Evolutionary conservation across 2,888 invertebrate species (phyloP).

Genomic region (Scelioninae gen. 2): DNA sequence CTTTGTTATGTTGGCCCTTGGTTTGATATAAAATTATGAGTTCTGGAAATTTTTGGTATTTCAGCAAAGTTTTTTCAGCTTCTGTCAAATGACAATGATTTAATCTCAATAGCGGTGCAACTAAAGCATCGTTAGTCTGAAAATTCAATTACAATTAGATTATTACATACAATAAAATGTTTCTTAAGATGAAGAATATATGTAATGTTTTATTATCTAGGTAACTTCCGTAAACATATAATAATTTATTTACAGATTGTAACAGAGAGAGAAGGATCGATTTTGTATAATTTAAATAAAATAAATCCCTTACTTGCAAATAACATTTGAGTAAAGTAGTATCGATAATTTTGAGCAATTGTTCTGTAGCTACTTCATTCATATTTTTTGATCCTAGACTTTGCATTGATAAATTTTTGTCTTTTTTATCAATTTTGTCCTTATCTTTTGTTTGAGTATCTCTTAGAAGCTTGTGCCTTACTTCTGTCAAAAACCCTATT

Average conservation of each 20-base stretch:
- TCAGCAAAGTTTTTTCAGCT: slow-evolving; percentile 91
- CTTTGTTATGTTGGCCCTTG: slow-evolving; percentile 93
- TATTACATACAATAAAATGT: too few species aligned
- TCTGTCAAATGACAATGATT: slow-evolving; percentile 96
- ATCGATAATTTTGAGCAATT: slow-evolving; percentile 93
- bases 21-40: slow-evolving; percentile 96
- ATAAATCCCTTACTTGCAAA: slow-evolving; percentile 89
- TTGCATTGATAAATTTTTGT: slow-evolving; percentile 61
- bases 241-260: too few species aligned
- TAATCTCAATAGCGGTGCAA: slow-evolving; percentile 91
- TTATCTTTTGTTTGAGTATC: slow-evolving; percentile 71
- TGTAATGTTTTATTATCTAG: too few species aligned
- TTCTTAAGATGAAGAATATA: too few species aligned
- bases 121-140: slow-evolving; percentile 95
- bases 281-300: too few species aligned
- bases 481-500: slow-evolving; percentile 91
- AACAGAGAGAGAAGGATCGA: too few species aligned
- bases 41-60: slow-evolving; percentile 92
- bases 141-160: slow-evolving; percentile 65
- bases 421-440: slow-evolving; percentile 66
- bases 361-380: slow-evolving; percentile 77
- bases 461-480: slow-evolving; percentile 78
- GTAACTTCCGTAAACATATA: too few species aligned
- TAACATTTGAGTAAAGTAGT: slow-evolving; percentile 98
- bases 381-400: slow-evolving; percentile 73